phyloP scores from a whole-genome alignment of 2,797 vertebrate species.

The Mormyrus proboscirostris region DNA sequence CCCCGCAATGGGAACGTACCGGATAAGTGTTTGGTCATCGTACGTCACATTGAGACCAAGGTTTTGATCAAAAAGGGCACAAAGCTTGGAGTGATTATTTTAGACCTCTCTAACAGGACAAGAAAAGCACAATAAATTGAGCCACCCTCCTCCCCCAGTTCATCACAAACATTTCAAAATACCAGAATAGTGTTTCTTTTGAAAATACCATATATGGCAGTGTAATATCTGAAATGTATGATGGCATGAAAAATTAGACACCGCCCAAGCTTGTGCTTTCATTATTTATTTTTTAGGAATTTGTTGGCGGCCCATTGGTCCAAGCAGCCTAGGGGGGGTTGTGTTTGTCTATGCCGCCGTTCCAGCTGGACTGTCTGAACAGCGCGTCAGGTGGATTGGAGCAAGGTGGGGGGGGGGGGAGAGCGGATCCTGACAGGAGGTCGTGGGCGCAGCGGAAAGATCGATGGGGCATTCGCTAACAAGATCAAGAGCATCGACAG shows the following conservation, averaged over 20 bases:
- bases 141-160: not conserved
- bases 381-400: not conserved
- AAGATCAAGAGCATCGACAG: slow-evolving; percentile 18
- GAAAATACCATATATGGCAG: not conserved
- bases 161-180: not conserved
- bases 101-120: not conserved
- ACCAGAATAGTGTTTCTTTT: not conserved
- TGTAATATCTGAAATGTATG: not conserved
- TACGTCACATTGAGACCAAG: not conserved
- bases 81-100: not conserved
- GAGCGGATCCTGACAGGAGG: not conserved
- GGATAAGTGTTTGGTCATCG: not conserved
- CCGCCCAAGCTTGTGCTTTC: not conserved
- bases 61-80: not conserved
- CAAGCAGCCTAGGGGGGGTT: not conserved
- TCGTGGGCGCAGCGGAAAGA: not conserved
- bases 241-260: not conserved
- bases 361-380: not conserved
- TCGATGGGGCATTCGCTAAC: slow-evolving; percentile 19
- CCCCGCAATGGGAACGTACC: not conserved
- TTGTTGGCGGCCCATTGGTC: not conserved
- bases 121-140: not conserved
- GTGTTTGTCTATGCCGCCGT: not conserved
- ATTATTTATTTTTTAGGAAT: not conserved
- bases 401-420: not conserved